Percentiles rank a stretch among this genome's conserved stretches.
These are phyloP conservation scores for Brachionus rotundiformis DNA, from an alignment of 1,140 invertebrate genomes.

Conservation along the genomic window DNA sequence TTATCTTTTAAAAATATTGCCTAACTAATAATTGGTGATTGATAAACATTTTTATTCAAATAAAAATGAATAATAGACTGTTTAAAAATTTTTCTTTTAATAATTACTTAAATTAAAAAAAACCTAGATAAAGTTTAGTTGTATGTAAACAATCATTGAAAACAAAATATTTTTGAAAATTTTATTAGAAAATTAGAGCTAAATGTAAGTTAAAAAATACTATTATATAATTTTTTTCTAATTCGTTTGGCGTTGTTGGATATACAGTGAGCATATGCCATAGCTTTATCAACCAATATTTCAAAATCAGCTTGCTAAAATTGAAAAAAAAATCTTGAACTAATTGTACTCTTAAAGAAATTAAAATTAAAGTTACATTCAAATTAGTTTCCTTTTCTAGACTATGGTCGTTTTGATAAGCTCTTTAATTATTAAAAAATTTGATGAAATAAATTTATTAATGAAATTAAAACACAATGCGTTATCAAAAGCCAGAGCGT, in stretches of 20 bases:
- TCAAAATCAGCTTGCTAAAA: conserved; percentile 1
- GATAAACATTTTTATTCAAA: no score
- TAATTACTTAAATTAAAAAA: not conserved
- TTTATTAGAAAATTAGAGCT: conserved; percentile 8
- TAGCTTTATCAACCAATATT: conserved; percentile 4
- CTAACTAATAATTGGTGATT: no score
- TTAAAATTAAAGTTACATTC: not conserved
- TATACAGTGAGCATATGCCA: conserved; percentile 20
- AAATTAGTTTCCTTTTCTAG: conserved; percentile 7
- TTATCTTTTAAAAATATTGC: no score
- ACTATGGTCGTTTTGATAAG: not conserved
- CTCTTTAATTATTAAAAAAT: not conserved
- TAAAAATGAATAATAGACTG: no score
- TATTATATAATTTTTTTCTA: conserved; percentile 13
- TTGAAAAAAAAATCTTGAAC: not conserved
- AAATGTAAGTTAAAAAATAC: not conserved
- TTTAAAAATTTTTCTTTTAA: no score
- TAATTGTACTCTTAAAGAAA: not conserved
- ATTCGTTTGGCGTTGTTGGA: conserved; percentile 4
- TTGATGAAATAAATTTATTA: not conserved
- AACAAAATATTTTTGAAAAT: not conserved
- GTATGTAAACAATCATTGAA: not conserved
- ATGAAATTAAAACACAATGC: not conserved
- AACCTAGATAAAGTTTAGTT: not conserved
- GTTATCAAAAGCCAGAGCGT: not conserved